Evolutionary conservation across 2,797 vertebrate species (phyloP).

Genomic region (Hafferia zeledoni): DNA sequence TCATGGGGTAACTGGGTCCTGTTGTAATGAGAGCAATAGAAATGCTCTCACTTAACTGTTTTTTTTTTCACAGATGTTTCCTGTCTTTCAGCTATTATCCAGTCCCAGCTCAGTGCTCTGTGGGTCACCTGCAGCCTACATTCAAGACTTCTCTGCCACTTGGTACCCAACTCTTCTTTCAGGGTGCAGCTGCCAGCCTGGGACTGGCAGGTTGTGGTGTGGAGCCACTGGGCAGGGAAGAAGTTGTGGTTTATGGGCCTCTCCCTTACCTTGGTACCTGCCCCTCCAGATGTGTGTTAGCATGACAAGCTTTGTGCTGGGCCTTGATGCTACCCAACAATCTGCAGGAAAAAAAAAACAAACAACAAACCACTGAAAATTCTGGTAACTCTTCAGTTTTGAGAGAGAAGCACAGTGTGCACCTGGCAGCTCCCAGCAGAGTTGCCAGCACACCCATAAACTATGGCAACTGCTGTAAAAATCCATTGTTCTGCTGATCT

Average conservation of each 20-base stretch:
- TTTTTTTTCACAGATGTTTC: background rate
- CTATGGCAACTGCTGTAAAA: background rate
- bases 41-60: background rate
- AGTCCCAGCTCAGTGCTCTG: background rate
- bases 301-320: background rate
- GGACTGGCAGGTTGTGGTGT: accelerated
- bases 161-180: background rate
- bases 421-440: background rate
- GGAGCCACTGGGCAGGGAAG: background rate
- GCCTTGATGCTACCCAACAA: background rate
- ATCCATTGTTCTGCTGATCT: background rate
- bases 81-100: background rate
- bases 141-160: background rate
- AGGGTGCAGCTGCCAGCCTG: background rate
- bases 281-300: background rate
- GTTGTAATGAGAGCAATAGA: background rate
- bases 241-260: background rate
- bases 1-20: background rate
- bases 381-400: background rate
- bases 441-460: background rate
- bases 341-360: background rate
- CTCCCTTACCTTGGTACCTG: background rate
- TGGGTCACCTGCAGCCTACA: background rate
- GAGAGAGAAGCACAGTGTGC: background rate
- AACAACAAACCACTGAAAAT: background rate